phyloP scores from a whole-genome alignment of 37 sponge, comb jelly and placozoan genomes.

The Oscarella lobularis region DNA sequence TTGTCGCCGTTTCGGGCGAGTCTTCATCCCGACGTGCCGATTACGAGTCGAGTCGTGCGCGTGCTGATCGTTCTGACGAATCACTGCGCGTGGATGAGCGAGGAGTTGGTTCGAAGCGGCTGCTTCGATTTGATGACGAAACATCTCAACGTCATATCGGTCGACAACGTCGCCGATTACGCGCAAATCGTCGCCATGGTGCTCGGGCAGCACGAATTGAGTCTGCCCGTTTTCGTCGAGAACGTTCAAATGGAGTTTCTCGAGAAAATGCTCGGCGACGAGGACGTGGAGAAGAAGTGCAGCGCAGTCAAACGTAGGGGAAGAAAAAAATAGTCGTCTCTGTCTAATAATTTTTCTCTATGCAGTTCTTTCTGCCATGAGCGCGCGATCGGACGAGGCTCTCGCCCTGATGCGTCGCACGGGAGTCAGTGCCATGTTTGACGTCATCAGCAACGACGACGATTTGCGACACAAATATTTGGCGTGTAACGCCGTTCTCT shows the following conservation, averaged over 20 bases:
- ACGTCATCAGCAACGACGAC: neutral
- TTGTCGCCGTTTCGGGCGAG: neutral
- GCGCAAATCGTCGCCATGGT: slow-evolving; percentile 1
- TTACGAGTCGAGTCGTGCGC: neutral
- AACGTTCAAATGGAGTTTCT: neutral
- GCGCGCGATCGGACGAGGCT: neutral
- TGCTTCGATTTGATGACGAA: neutral
- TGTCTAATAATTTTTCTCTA: too few species aligned
- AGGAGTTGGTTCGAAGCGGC: neutral
- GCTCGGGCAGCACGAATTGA: neutral
- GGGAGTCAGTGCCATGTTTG: neutral
- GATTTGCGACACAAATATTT: neutral
- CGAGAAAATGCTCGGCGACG: neutral
- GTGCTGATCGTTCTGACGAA: neutral
- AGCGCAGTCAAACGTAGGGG: neutral
- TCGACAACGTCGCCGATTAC: neutral
- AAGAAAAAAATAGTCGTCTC: too few species aligned
- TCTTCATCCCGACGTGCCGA: neutral
- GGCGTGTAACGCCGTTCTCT: slow-evolving; percentile 3
- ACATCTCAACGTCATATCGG: neutral
- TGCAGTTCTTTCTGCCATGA: neutral
- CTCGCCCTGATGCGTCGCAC: neutral
- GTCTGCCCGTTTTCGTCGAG: neutral
- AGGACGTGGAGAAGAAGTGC: neutral
- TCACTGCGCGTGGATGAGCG: neutral